Evolutionary conservation across 1,140 invertebrate genomes (phyloP).

Genomic region (Caenorhabditis tropicalis): DNA sequence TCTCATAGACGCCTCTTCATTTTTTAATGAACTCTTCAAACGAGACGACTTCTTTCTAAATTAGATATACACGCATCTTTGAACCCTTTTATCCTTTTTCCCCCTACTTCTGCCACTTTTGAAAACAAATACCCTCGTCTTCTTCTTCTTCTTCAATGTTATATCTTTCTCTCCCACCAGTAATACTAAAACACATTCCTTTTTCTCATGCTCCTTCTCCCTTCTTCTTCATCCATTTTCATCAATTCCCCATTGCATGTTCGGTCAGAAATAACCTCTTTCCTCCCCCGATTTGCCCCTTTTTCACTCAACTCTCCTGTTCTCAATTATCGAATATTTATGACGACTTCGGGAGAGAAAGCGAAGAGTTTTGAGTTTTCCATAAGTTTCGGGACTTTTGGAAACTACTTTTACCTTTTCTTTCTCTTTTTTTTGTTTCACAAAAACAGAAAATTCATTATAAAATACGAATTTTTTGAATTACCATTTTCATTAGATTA

Average conservation of each 20-base stretch:
- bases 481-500: too few relatives aligned
- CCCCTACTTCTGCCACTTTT: neutral
- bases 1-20: neutral
- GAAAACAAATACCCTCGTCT: conserved; percentile 32
- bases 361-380: neutral
- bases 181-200: conserved; percentile 2
- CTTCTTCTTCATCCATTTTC: conserved; percentile 31
- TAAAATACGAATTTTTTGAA: too few relatives aligned
- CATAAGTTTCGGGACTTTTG: neutral
- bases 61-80: conserved; percentile 25
- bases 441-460: too few relatives aligned
- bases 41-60: neutral
- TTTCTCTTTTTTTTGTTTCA: too few relatives aligned
- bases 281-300: neutral
- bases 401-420: too few relatives aligned
- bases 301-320: neutral
- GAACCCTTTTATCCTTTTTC: neutral
- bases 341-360: neutral
- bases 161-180: neutral
- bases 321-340: neutral
- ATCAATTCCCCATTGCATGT: conserved; percentile 27
- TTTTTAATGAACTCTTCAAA: conserved; percentile 4
- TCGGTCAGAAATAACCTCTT: conserved; percentile 23
- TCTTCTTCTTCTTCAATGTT: neutral
- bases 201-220: neutral